A percentile compares a stretch with the other conserved stretches of the same genome.
Evolutionary conservation across 2,113 vertebrate species (phyloP).

Genomic region (Saccopteryx leptura): DNA sequence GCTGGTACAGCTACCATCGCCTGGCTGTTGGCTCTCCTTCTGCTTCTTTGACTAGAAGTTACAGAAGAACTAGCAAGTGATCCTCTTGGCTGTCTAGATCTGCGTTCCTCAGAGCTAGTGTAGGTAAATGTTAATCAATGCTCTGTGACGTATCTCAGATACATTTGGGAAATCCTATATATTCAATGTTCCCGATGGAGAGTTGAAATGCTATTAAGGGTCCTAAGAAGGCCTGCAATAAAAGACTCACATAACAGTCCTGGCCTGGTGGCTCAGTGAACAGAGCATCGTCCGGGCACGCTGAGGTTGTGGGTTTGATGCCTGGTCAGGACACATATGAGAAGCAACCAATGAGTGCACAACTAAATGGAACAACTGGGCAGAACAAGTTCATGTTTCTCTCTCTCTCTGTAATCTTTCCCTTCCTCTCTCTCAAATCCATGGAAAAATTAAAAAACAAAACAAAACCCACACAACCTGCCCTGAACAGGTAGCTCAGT

Average conservation of each 20-base stretch:
- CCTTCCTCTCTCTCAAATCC: no score
- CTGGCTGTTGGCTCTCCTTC: not conserved
- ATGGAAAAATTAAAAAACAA: no score
- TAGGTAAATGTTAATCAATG: not conserved
- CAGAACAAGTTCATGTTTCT: no score
- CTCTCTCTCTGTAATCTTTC: no score
- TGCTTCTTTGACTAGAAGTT: not conserved
- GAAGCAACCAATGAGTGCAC: no score
- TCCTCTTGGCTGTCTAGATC: not conserved
- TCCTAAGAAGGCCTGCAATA: not conserved
- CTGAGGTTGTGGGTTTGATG: no score
- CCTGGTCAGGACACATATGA: no score
- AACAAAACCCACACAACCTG: no score
- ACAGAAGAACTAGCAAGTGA: not conserved
- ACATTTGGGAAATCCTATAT: not conserved
- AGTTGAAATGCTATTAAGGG: not conserved
- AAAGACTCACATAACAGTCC: not conserved
- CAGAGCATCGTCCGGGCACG: no score
- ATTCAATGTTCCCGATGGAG: not conserved
- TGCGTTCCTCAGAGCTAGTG: not conserved
- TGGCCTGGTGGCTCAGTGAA: not conserved
- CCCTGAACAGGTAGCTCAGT: no score
- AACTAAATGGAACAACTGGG: no score
- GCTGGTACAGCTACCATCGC: no score
- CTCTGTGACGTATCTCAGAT: conserved; percentile 26